Evolutionary conservation across 2,797 vertebrate species (phyloP).

Genomic region (Xiphophorus birchmanni): DNA sequence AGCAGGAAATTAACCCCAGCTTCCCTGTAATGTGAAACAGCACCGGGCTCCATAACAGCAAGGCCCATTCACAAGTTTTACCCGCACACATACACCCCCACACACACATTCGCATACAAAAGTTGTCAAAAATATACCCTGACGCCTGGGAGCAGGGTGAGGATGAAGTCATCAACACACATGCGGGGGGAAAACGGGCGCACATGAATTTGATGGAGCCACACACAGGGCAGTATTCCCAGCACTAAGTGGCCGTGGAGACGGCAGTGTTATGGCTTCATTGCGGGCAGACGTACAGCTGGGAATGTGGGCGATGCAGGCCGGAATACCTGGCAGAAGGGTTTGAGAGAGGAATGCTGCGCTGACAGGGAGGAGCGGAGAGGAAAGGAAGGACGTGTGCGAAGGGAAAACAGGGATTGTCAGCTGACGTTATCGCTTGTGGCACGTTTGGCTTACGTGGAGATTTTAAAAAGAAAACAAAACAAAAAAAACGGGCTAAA

Average conservation of each 20-base stretch:
- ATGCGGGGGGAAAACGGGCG: slow-evolving; percentile 30
- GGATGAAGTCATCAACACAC: slow-evolving; percentile 73
- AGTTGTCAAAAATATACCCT: slow-evolving; percentile 64
- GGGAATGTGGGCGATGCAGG: slow-evolving; percentile 67
- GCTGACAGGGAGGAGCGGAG: slow-evolving; percentile 65
- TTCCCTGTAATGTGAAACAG: slow-evolving; percentile 74
- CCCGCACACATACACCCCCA: slow-evolving; percentile 2
- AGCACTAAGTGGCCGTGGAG: slow-evolving; percentile 51
- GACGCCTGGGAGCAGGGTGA: slow-evolving; percentile 47
- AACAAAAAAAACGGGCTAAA: neutral
- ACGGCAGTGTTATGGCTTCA: slow-evolving; percentile 70
- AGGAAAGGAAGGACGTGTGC: slow-evolving; percentile 33
- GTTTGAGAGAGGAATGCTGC: slow-evolving; percentile 61
- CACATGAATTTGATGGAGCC: slow-evolving; percentile 31
- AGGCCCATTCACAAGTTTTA: slow-evolving; percentile 52
- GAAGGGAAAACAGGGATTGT: slow-evolving; percentile 38
- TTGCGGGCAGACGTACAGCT: slow-evolving; percentile 68
- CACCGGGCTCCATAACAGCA: slow-evolving; percentile 41
- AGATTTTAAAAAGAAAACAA: neutral
- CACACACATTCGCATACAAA: slow-evolving; percentile 1
- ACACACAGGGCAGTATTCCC: slow-evolving; percentile 55
- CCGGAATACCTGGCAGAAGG: slow-evolving; percentile 60
- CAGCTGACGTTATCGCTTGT: slow-evolving; percentile 18
- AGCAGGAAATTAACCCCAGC: slow-evolving; percentile 75
- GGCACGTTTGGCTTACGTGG: slow-evolving; percentile 17